These are phyloP conservation scores for Accipiter virgatus DNA, from an alignment of 2,113 vertebrate species.

Conservation along the genomic window DNA sequence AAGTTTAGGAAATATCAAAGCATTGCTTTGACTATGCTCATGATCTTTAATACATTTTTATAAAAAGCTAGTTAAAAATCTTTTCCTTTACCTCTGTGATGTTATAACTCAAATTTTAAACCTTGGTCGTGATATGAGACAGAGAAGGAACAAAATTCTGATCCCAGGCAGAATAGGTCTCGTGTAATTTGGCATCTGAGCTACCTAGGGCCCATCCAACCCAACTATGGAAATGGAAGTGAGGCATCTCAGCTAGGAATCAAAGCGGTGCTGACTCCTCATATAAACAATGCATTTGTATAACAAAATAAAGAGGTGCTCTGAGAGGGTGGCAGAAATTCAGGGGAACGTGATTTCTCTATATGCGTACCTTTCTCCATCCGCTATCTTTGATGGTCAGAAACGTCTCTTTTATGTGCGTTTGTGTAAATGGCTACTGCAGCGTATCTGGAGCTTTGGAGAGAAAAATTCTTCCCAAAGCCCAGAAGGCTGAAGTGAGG, in stretches of 20 bases:
- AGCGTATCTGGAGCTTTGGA: neutral
- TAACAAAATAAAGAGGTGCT: neutral
- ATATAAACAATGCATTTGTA: neutral
- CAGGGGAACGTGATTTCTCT: neutral
- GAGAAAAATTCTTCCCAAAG: neutral
- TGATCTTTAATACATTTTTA: neutral
- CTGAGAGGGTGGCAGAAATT: neutral
- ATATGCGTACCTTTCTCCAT: neutral
- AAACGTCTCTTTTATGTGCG: neutral
- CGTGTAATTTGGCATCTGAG: neutral
- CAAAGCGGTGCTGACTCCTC: neutral
- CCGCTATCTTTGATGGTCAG: neutral
- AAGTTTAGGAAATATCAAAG: neutral
- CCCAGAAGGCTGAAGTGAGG: neutral
- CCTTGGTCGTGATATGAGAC: neutral
- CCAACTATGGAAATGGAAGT: neutral
- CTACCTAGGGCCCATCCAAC: neutral
- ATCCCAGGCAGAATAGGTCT: neutral
- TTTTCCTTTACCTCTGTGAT: neutral
- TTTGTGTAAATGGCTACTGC: neutral
- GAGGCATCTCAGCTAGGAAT: neutral
- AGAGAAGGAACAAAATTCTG: neutral
- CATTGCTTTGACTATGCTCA: neutral
- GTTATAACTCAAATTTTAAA: neutral
- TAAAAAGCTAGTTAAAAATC: neutral